Conservation (phyloP, 2,888 invertebrate species). For the Agriotes lineatus region DNA sequence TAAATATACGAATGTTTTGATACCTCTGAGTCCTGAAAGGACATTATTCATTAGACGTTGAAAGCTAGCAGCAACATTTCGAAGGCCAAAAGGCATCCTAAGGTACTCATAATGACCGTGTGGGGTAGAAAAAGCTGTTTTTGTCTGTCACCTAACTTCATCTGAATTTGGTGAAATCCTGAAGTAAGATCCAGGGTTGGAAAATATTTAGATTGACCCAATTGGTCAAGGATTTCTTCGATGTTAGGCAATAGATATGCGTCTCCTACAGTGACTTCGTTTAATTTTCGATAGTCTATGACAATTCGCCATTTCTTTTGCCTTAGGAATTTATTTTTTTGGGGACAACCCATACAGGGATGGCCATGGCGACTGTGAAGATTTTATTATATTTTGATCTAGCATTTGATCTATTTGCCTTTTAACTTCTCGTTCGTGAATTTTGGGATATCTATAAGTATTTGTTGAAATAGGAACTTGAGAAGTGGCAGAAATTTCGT, state of each 20-base stretch:
- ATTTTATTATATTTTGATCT: constrained; percentile 50
- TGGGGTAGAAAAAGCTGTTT: constrained; percentile 55
- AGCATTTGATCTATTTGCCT: constrained; percentile 55
- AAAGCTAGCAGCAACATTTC: too few species aligned
- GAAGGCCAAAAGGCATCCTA: too few species aligned
- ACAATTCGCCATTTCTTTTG: constrained; percentile 49
- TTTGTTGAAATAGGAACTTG: constrained; percentile 54
- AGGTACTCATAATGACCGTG: too few species aligned
- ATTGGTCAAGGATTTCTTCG: too few species aligned
- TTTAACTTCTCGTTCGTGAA: constrained; percentile 55
- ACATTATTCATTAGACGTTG: too few species aligned
- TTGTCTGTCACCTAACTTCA: too few species aligned
- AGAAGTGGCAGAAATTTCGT: constrained; percentile 55
- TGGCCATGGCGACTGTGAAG: constrained; percentile 45
- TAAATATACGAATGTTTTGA: too few species aligned
- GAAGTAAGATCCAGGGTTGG: constrained; percentile 55
- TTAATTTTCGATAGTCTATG: too few species aligned
- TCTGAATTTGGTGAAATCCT: too few species aligned
- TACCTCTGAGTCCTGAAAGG: too few species aligned
- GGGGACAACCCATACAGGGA: constrained; percentile 51
- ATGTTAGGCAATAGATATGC: too few species aligned
- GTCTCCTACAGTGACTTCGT: too few species aligned
- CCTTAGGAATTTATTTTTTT: constrained; percentile 49
- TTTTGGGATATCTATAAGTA: constrained; percentile 57
- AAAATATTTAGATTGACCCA: constrained; percentile 53